Conservation (phyloP, 37 sponge, comb jelly and placozoan genomes). For the Haliclona indistincta region DNA sequence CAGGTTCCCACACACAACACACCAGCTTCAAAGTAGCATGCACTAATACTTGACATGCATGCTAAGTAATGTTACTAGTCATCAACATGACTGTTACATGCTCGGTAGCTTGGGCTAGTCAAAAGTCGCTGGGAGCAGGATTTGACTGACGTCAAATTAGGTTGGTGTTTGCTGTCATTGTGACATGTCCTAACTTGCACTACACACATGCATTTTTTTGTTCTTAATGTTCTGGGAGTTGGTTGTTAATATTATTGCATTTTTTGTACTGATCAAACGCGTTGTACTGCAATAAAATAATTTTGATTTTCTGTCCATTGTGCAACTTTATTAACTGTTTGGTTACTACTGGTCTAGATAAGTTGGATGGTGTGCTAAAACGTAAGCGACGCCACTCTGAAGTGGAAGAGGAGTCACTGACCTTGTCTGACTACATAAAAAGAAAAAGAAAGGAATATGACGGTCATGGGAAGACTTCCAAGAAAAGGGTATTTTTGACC, state of each 20-base stretch:
- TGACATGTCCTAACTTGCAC: not conserved
- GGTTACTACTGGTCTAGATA: constrained; percentile 35
- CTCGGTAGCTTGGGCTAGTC: constrained; percentile 11
- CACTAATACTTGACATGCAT: not conserved
- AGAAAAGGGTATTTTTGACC: constrained; percentile 79
- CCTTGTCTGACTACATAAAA: constrained; percentile 41
- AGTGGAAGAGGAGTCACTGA: constrained; percentile 30
- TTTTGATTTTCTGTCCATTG: not conserved
- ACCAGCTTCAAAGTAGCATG: not conserved
- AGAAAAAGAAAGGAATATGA: constrained; percentile 26
- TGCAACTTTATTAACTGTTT: not conserved
- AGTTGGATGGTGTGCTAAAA: constrained; percentile 35
- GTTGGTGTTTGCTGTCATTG: constrained; percentile 15
- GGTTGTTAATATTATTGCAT: not conserved
- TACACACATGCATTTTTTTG: not conserved
- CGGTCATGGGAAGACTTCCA: not conserved
- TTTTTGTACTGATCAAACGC: too few species aligned
- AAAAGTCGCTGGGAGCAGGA: constrained; percentile 73
- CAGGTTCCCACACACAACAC: too few species aligned
- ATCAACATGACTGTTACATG: too few species aligned
- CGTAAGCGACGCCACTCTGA: constrained; percentile 43
- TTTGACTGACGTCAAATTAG: constrained; percentile 57
- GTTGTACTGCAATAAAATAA: not conserved
- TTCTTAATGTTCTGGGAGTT: not conserved
- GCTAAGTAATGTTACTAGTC: not conserved